These are phyloP conservation scores for Muschampia plurimacula DNA, from an alignment of 2,888 invertebrate species.

Conservation along the genomic window DNA sequence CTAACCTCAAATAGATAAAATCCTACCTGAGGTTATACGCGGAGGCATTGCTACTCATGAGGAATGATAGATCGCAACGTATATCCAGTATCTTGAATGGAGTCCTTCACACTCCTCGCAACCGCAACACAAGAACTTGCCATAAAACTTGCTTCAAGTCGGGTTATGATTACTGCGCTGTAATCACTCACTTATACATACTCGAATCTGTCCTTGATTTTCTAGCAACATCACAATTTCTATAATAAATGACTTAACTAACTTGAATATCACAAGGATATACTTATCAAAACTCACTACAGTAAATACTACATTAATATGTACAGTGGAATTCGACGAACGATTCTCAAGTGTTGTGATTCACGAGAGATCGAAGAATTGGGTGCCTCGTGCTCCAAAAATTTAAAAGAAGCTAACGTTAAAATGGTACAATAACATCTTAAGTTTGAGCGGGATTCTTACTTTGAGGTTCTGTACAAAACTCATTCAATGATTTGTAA, in stretches of 20 bases:
- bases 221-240: not conserved
- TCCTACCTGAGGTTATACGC: too few relatives aligned
- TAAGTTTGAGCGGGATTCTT: not conserved
- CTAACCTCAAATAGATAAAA: too few relatives aligned
- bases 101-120: too few relatives aligned
- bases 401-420: slow-evolving; percentile 21
- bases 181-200: too few relatives aligned
- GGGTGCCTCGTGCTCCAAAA: slow-evolving; percentile 57
- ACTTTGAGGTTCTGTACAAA: not conserved
- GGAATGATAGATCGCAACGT: too few relatives aligned
- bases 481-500: not conserved
- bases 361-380: slow-evolving; percentile 52
- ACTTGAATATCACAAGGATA: slow-evolving; percentile 1
- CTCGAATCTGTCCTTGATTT: too few relatives aligned
- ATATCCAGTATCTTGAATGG: too few relatives aligned
- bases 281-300: not conserved
- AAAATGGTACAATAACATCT: not conserved
- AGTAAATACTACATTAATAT: slow-evolving; percentile 14
- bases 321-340: slow-evolving; percentile 45
- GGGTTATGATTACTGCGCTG: too few relatives aligned
- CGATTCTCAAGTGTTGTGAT: slow-evolving; percentile 49
- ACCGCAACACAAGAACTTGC: too few relatives aligned
- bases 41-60: too few relatives aligned
- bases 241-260: not conserved
- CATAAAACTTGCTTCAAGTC: too few relatives aligned